Evolutionary conservation across 2,113 vertebrate genomes (phyloP), one percentile per base, ranked within the genome.

Genomic region (Cromileptes altivelis): DNA sequence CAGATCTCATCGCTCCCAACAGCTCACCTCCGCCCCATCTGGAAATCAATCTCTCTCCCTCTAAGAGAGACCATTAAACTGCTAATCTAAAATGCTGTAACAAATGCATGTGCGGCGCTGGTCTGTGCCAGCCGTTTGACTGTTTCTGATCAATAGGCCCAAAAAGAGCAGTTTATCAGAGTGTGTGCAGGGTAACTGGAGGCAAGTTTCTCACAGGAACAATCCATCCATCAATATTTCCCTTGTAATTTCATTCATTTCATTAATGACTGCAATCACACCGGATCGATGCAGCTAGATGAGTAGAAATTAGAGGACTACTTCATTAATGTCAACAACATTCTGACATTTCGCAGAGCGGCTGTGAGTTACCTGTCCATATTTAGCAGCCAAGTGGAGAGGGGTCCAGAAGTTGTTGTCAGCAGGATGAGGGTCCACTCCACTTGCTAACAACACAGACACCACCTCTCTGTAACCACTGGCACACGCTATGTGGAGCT

Each of bases 371-470:
- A 99, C 98, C 97, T 99, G 97, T 85, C 97, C 97, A 40, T 98
- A 98, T 93, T 97, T 99, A 80, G 98, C 96, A 81, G 98, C 97
- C 90, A 99, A 90, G 81, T 99, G 98, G 14, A 99, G 95, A 2
- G 98, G 97, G 7, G 97, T 98, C 97, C 97, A 99, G 81, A 95
- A 95, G 80, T 88, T 95, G 85, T 95, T 93, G 91, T 98, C 97
- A 10, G 64, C 82, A 2, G 88, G 83, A 60, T 97, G 96, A 82
- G 96, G 94, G 82, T 99, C 96, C 1, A 96, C 97, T 0, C 96
- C 96, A 0, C 94, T 95, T 65, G 97, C 95, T 76, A 99, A 78
- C 33, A 99, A 71, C 68, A 97, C 85, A 19, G 94, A 91, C 15
- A 89, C 95, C 75, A 98, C 97, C 3, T 97, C 96, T 85, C 94